Conservation (phyloP, 2,113 vertebrate species). For the Anthoscopus minutus region DNA sequence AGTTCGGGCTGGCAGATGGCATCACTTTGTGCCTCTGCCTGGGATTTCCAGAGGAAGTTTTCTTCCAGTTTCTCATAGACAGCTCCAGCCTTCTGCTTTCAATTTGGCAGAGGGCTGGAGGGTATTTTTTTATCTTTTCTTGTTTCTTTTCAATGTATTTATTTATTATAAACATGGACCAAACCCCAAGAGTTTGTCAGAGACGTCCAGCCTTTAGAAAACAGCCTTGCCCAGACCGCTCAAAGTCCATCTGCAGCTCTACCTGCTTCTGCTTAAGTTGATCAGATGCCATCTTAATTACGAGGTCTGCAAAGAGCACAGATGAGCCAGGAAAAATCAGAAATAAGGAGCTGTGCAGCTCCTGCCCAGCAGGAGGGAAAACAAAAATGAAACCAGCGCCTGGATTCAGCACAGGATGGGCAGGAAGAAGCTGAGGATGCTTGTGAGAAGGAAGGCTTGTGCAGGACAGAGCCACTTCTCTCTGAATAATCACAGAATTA, state of each 20-base stretch:
- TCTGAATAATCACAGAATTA: background rate
- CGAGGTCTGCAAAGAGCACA: background rate
- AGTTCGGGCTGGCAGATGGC: background rate
- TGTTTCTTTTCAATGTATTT: background rate
- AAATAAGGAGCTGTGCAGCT: background rate
- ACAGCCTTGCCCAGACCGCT: background rate
- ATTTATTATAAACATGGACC: background rate
- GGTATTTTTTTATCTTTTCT: background rate
- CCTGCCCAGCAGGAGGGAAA: background rate
- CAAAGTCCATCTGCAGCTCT: background rate
- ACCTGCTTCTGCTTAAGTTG: background rate
- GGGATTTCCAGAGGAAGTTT: background rate
- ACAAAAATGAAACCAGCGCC: fast-evolving
- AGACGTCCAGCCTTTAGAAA: background rate
- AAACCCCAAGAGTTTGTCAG: background rate
- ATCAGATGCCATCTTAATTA: background rate
- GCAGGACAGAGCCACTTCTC: background rate
- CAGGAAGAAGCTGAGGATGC: background rate
- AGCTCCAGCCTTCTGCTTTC: background rate
- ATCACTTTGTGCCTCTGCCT: background rate
- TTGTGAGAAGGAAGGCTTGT: background rate
- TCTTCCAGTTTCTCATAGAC: background rate
- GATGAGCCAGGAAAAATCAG: background rate
- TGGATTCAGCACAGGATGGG: background rate
- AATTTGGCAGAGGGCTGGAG: background rate